These are phyloP conservation scores for Melanotaenia pygmaea DNA, from an alignment of 2,797 vertebrate genomes.

Conservation along the genomic window DNA sequence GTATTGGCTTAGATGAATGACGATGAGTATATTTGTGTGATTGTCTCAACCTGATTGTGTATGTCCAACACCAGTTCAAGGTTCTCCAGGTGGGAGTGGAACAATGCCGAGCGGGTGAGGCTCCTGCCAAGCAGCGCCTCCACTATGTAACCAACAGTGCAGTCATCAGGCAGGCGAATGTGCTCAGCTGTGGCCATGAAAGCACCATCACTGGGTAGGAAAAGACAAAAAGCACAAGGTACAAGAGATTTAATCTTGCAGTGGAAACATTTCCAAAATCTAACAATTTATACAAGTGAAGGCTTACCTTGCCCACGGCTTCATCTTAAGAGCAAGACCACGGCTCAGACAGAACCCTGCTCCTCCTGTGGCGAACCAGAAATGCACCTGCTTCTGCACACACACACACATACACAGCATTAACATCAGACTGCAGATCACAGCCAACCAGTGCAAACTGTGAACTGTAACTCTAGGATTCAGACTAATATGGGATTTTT, in stretches of 20 bases:
- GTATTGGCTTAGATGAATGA: too few species aligned
- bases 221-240: neutral
- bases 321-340: constrained; percentile 96
- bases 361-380: constrained; percentile 98
- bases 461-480: neutral
- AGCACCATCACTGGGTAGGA: constrained; percentile 83
- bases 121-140: constrained; percentile 90
- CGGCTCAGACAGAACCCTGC: constrained; percentile 96
- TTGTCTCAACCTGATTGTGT: constrained; percentile 86
- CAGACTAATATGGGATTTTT: neutral
- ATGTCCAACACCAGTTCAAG: constrained; percentile 87
- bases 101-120: constrained; percentile 87
- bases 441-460: neutral
- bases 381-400: constrained; percentile 85
- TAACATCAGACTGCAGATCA: neutral
- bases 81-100: constrained; percentile 97
- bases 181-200: constrained; percentile 94
- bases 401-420: constrained; percentile 10
- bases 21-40: neutral
- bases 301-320: constrained; percentile 93
- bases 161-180: constrained; percentile 94
- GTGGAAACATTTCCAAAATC: rapidly evolving
- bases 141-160: constrained; percentile 94
- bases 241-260: neutral
- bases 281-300: neutral